Base-by-base conservation (phyloP, 2,888 invertebrate species). In the Ichneumoninae sp. region DNA sequence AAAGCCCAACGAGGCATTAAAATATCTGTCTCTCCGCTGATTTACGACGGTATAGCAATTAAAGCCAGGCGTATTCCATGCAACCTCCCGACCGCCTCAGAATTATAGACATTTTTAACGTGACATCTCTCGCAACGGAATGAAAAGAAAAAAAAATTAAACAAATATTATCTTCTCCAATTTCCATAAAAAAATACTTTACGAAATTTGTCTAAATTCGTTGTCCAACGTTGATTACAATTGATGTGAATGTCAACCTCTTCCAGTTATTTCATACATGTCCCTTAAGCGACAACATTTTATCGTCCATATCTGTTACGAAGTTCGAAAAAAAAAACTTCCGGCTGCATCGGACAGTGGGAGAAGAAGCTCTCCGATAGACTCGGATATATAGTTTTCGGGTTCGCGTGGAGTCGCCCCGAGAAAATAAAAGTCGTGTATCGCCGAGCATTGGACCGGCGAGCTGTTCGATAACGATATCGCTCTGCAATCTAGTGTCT, bases 381-480 rank as follows among this genome's bases (percentile, higher is more conserved):
- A 57, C 26, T 13, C 4, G 26, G 22, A 57, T 4, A 57, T 13
- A 26, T 26, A 57, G 44, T 22, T 26, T 57, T 57, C 26, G 30
- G n/a, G 33, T n/a, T 33, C 6, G 30, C 50, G 52, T n/a, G 13
- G 36, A 54, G 19, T 47, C 3, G 13, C 44, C 36, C n/a, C 4
- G 36, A 3, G 54, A 54, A 71, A 54, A 26, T 50, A 50, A 70
- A 50, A 52, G 52, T 33, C 50, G 30, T 71, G 54, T 71, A 78
- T 26, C 36, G 65, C 10, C n/a, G n/a, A 19, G 40, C 47, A 76
- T 33, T 77, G 77, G 63, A 80, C 71, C 71, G 69, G 60, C 52
- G 70, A 63, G 50, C 13, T 70, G 68, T 50, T 74, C 81, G 77
- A 84, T 78, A 78, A 78, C 81, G 77, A 78, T 81, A 60, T 84